Evolutionary conservation across 1,140 invertebrate genomes (phyloP).

Genomic region (Drosophila sproati): DNA sequence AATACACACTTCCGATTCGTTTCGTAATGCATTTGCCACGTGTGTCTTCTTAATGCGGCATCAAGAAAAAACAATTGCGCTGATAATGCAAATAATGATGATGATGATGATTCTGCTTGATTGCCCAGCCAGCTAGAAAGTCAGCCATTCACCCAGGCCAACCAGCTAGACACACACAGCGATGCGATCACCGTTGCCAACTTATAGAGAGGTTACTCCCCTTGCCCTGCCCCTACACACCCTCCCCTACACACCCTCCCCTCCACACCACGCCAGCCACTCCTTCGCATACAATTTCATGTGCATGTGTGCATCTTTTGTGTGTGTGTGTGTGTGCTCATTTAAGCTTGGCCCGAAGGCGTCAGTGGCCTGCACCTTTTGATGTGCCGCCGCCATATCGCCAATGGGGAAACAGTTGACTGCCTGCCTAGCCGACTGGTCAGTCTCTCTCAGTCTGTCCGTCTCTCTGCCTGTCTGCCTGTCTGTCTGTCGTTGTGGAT

Average conservation of each 20-base stretch:
- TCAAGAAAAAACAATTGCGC: conserved; percentile 2
- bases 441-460: conserved; percentile 6
- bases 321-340: conserved; percentile 33
- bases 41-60: conserved; percentile 38
- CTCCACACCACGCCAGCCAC: background rate
- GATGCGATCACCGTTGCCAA: conserved; percentile 34
- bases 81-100: conserved; percentile 6
- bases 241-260: background rate
- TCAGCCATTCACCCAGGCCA: conserved; percentile 28
- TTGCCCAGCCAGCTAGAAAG: conserved; percentile 43
- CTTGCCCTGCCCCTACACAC: background rate
- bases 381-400: conserved; percentile 58
- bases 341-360: conserved; percentile 67
- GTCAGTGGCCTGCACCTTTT: conserved; percentile 60
- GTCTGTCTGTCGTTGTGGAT: conserved; percentile 19
- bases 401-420: conserved; percentile 30
- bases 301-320: background rate
- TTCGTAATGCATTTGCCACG: conserved; percentile 39
- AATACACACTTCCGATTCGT: conserved; percentile 8
- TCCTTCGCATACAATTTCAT: too few species aligned
- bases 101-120: conserved; percentile 70
- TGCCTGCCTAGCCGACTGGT: conserved; percentile 11
- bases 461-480: conserved; percentile 11
- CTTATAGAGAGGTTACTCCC: background rate
- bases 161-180: conserved; percentile 11